Base-by-base conservation (phyloP, 2,888 invertebrate genomes). In the Lycophotia porphyrea region DNA sequence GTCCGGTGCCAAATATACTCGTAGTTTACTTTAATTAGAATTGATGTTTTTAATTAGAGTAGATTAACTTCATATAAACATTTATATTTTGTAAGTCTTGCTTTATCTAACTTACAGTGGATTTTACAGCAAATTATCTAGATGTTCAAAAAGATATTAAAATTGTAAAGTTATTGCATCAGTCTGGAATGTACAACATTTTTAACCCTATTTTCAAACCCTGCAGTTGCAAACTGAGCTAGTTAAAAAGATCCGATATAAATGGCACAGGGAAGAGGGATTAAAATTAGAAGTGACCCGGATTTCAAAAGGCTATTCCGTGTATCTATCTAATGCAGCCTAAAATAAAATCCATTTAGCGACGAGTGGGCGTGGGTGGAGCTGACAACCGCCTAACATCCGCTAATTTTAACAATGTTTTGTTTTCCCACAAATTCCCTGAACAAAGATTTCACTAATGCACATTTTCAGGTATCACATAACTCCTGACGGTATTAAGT, bases 311-410 rank as follows among this genome's bases (percentile, higher is more conserved):
- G 88, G 88, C 86, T 87, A 80, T 87, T 86, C 76, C 82, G 78
- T 87, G 84, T 89, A 86, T 85, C 78, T 81, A 84, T 85, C 89
- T 90, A 89, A 90, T 91, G 89, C 87, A 88, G 83, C 82, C 88
- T 88, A 90, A 93, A 94, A 93, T 93, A 92, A 87, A 90, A 76
- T 89, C 89, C 87, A 90, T 91, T 90, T 90, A 90, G 88, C 85
- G 73, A 81, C 68, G 73, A 66, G 42, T 72, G 76, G 70, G 78
- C 67, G 91, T 90, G 84, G 92, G 90, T 83, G 83, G 83, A 84
- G 80, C 86, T 88, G 90, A 89, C 89, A 88, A 84, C 84, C 80
- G 84, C 80, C 80, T 80, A 78, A 77, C 86, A 87, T 88, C 87
- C 85, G 86, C 80, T 90, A n/a, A n/a, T 88, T 89, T 86, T 73